Evolutionary conservation across 1,140 invertebrate genomes (phyloP).

Genomic region (Ctenoplectra terminalis): DNA sequence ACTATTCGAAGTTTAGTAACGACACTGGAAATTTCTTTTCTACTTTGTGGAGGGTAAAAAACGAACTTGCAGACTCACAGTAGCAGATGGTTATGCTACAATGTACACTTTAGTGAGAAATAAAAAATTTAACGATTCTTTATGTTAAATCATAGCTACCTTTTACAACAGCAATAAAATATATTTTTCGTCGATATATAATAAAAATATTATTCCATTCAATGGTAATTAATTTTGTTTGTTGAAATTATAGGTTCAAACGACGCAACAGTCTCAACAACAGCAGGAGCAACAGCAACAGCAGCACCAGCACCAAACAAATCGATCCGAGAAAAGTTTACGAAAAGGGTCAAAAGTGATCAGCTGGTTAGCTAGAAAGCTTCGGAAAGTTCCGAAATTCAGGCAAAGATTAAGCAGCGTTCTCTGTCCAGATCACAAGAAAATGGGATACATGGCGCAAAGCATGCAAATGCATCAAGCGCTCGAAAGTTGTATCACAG

Average conservation of each 20-base stretch:
- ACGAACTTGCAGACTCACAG: too few relatives aligned
- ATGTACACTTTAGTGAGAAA: not conserved
- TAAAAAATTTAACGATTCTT: not conserved
- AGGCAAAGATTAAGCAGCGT: slow-evolving; percentile 79
- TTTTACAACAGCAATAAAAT: not conserved
- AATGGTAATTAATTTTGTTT: not conserved
- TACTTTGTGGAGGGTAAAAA: too few relatives aligned
- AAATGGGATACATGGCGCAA: slow-evolving; percentile 61
- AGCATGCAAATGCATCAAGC: slow-evolving; percentile 74
- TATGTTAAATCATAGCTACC: not conserved
- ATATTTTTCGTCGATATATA: not conserved
- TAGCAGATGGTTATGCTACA: too few relatives aligned
- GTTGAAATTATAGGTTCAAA: not conserved
- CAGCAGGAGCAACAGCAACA: slow-evolving; percentile 13
- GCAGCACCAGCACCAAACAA: slow-evolving; percentile 14
- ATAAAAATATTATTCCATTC: not conserved
- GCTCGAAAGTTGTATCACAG: slow-evolving; percentile 70
- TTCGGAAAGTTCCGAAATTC: slow-evolving; percentile 75
- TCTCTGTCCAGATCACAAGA: slow-evolving; percentile 78
- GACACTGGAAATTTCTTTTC: too few relatives aligned
- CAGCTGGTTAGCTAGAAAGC: slow-evolving; percentile 73
- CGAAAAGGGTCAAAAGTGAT: slow-evolving; percentile 73
- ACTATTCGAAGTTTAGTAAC: too few relatives aligned
- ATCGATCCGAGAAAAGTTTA: slow-evolving; percentile 53
- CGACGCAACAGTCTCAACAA: slow-evolving; percentile 29